Conservation (phyloP, 2,888 invertebrate species). For the Parnassius apollo region DNA sequence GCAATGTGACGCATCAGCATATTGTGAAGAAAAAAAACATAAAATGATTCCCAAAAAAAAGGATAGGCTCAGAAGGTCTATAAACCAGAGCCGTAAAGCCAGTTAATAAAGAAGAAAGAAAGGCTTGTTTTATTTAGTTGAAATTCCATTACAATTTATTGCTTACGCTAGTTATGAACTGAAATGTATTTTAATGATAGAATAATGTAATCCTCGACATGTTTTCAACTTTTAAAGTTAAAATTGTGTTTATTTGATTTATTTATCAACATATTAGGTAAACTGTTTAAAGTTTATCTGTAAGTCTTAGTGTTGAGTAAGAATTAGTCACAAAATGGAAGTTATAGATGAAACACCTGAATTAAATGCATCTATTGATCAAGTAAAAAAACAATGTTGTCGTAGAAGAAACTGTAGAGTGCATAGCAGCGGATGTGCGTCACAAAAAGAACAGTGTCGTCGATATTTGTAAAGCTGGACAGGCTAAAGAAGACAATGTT, state of each 20-base stretch:
- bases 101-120: no score
- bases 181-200: conserved; percentile 3
- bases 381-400: conserved; percentile 43
- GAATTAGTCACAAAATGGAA: conserved; percentile 43
- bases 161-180: not conserved
- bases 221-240: conserved; percentile 12
- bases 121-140: conserved; percentile 26
- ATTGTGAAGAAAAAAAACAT: no score
- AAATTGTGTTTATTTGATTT: conserved; percentile 44
- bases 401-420: conserved; percentile 41
- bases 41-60: no score
- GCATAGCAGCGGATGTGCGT: conserved; percentile 50
- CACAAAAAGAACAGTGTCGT: conserved; percentile 66
- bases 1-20: no score
- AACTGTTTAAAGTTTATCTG: conserved; percentile 35
- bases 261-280: conserved; percentile 50
- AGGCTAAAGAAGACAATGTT: conserved; percentile 13
- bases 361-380: conserved; percentile 41
- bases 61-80: no score
- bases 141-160: conserved; percentile 6
- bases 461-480: conserved; percentile 32
- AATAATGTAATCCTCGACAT: conserved; percentile 23
- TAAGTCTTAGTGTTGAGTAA: conserved; percentile 23
- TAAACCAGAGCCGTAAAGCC: no score
- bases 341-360: conserved; percentile 46